Conservation (phyloP, 2,113 vertebrate species). For the Leiothrix lutea region DNA sequence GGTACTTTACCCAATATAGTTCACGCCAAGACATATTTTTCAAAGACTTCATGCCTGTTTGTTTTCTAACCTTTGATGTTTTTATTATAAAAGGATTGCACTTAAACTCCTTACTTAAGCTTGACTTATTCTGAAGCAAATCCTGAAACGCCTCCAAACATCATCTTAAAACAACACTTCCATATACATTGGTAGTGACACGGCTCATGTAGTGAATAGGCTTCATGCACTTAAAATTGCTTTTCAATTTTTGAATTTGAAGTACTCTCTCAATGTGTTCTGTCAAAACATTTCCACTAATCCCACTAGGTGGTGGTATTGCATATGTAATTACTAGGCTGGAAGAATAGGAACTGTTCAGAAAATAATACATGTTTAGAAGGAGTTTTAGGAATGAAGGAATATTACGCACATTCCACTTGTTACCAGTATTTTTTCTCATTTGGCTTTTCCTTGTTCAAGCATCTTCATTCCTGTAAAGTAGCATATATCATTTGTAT, state of each 20-base stretch:
- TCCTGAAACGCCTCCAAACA: neutral
- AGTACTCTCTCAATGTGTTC: neutral
- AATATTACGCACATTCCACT: neutral
- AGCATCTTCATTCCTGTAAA: neutral
- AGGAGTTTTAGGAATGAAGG: neutral
- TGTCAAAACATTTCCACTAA: neutral
- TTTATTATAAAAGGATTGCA: neutral
- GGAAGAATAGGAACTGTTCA: neutral
- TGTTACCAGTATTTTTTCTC: neutral
- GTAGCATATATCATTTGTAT: neutral
- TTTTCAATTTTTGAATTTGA: neutral
- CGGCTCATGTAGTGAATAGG: neutral
- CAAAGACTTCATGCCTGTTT: neutral
- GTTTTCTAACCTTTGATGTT: neutral
- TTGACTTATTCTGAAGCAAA: neutral
- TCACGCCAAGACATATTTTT: neutral
- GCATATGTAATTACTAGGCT: neutral
- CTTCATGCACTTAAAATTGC: neutral
- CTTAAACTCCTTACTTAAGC: neutral
- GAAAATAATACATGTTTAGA: neutral
- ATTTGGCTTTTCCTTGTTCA: neutral
- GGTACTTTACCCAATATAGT: neutral
- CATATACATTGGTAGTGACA: neutral
- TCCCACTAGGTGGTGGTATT: slow-evolving; percentile 57
- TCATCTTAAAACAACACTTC: neutral